These are phyloP conservation scores for Stratiomys singularior DNA, from an alignment of 2,888 invertebrate species.

Conservation along the genomic window DNA sequence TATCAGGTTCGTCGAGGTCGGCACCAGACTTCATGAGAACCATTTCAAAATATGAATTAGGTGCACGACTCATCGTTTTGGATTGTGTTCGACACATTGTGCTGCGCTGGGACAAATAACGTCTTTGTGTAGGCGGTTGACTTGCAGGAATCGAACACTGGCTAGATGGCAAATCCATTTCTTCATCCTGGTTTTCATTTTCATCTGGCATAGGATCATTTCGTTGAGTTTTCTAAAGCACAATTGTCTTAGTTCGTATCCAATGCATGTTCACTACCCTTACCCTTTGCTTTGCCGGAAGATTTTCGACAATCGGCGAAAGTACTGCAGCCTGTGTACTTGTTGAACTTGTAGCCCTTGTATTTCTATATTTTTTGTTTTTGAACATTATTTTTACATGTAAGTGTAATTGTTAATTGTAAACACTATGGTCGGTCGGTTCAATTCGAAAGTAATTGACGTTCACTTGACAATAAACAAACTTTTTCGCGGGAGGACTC, in stretches of 20 bases:
- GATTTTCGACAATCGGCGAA: constrained; percentile 20
- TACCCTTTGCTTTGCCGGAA: constrained; percentile 27
- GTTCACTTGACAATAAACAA: background rate
- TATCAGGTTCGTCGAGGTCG: constrained; percentile 59
- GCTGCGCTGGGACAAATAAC: constrained; percentile 63
- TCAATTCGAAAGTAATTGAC: background rate
- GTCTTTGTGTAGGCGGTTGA: constrained; percentile 63
- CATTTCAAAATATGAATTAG: constrained; percentile 63
- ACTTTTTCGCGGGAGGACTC: background rate
- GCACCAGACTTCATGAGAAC: constrained; percentile 61
- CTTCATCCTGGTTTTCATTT: background rate
- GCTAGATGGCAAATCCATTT: constrained; percentile 54
- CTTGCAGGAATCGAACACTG: constrained; percentile 63
- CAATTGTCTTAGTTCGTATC: background rate
- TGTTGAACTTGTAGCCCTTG: background rate
- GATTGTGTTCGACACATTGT: constrained; percentile 60
- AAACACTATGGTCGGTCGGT: too few relatives aligned
- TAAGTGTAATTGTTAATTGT: too few relatives aligned
- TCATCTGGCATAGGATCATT: background rate
- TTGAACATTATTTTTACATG: constrained; percentile 41
- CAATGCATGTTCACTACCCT: background rate
- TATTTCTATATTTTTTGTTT: constrained; percentile 31
- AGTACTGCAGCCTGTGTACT: background rate
- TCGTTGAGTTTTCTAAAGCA: too few relatives aligned
- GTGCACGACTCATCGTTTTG: constrained; percentile 56